These are phyloP conservation scores for Adelognathus sp. DNA, from an alignment of 2,888 invertebrate genomes.

Conservation along the genomic window DNA sequence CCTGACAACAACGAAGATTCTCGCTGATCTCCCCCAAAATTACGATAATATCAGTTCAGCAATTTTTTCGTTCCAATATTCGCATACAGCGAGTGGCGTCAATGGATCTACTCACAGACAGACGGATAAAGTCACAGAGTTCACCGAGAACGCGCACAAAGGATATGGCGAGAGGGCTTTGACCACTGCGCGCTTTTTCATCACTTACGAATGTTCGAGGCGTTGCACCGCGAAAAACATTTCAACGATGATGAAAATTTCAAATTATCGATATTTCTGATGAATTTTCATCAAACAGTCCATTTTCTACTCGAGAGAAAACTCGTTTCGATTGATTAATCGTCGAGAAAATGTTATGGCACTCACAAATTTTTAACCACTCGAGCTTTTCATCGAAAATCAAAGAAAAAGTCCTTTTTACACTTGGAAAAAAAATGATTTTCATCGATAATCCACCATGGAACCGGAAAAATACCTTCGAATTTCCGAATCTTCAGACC, in stretches of 20 bases:
- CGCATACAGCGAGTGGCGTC: background rate
- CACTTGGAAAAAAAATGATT: too few species aligned
- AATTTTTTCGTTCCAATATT: background rate
- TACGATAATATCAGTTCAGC: background rate
- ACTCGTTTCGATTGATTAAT: too few species aligned
- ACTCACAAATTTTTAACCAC: too few species aligned
- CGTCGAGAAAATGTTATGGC: too few species aligned
- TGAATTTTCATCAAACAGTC: too few species aligned
- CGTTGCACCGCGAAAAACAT: background rate
- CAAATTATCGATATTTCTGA: background rate
- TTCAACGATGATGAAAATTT: background rate
- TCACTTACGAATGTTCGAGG: background rate
- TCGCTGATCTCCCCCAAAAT: background rate
- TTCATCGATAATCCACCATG: too few species aligned
- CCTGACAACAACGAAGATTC: conserved; percentile 57
- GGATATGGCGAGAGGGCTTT: background rate
- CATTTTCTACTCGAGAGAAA: too few species aligned
- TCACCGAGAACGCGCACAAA: background rate
- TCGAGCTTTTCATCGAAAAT: too few species aligned
- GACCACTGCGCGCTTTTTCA: background rate
- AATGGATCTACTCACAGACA: background rate
- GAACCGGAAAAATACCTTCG: too few species aligned
- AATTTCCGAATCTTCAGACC: too few species aligned
- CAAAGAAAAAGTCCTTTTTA: too few species aligned
- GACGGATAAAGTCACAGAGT: background rate